Conservation (phyloP, 2,888 invertebrate species). For the Microdon myrmicae region DNA sequence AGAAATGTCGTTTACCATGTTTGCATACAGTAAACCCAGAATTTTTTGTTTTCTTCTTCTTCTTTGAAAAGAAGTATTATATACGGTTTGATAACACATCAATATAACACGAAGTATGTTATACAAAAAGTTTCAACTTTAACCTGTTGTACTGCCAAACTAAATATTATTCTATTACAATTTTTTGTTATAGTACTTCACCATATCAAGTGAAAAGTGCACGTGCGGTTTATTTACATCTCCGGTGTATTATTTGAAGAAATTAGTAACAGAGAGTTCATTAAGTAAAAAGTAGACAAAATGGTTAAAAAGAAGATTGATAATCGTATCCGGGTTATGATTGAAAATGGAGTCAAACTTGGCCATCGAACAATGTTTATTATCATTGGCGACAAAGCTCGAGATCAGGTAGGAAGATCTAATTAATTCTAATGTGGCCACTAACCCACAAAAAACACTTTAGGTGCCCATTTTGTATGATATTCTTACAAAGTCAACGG, state of each 20-base stretch:
- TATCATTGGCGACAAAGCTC: constrained; percentile 93
- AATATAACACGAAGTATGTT: too few species aligned
- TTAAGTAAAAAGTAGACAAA: constrained; percentile 58
- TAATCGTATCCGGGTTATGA: constrained; percentile 91
- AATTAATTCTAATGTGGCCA: neutral
- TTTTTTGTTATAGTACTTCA: too few species aligned
- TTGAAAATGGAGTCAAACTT: constrained; percentile 94
- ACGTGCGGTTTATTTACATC: too few species aligned
- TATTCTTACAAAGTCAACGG: constrained; percentile 93
- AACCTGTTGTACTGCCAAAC: too few species aligned
- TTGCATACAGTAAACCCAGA: too few species aligned
- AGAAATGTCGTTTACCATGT: too few species aligned
- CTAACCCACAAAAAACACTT: neutral
- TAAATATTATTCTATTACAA: too few species aligned
- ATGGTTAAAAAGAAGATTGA: constrained; percentile 97
- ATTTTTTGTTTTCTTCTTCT: too few species aligned
- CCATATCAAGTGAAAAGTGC: too few species aligned
- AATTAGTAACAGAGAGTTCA: neutral
- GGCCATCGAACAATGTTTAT: constrained; percentile 95
- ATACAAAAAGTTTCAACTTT: too few species aligned
- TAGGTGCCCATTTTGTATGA: constrained; percentile 97
- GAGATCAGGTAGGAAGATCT: constrained; percentile 86
- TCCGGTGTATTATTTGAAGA: neutral
- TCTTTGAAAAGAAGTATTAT: too few species aligned
- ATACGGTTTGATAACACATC: too few species aligned